Percentiles rank a stretch among this genome's conserved stretches.
These are phyloP conservation scores for Ichneumon xanthorius DNA, from an alignment of 2,888 invertebrate genomes.

Conservation along the genomic window DNA sequence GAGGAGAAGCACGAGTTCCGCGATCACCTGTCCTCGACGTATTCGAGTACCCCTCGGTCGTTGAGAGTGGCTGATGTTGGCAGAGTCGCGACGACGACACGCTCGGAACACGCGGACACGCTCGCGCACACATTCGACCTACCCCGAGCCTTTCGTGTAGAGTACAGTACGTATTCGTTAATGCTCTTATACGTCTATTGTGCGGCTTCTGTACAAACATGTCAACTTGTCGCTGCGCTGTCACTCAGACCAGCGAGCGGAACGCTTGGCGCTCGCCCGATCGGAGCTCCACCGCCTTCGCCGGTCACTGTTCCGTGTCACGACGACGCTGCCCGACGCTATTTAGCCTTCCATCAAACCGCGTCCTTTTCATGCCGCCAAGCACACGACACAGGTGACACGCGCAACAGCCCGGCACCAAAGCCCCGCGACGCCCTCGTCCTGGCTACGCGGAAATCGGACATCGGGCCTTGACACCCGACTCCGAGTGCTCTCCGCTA, in stretches of 20 bases:
- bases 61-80: slow-evolving; percentile 59
- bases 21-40: slow-evolving; percentile 60
- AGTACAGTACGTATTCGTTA: slow-evolving; percentile 76
- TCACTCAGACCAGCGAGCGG: slow-evolving; percentile 75
- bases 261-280: slow-evolving; percentile 58
- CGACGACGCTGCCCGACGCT: slow-evolving; percentile 73
- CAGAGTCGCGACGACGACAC: slow-evolving; percentile 51
- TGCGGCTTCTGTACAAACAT: slow-evolving; percentile 81
- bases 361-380: slow-evolving; percentile 78
- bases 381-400: slow-evolving; percentile 57
- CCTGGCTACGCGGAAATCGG: slow-evolving; percentile 38
- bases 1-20: slow-evolving; percentile 53
- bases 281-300: slow-evolving; percentile 45
- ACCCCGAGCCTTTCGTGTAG: slow-evolving; percentile 43
- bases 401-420: slow-evolving; percentile 24
- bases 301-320: slow-evolving; percentile 77
- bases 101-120: slow-evolving; percentile 24
- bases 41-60: slow-evolving; percentile 47
- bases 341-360: slow-evolving; percentile 80
- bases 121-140: slow-evolving; percentile 18
- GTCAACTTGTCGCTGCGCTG: slow-evolving; percentile 81
- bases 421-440: slow-evolving; percentile 32
- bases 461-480: slow-evolving; percentile 59
- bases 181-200: slow-evolving; percentile 77
- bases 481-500: neutral